Evolutionary conservation across 2,888 invertebrate species (phyloP), one percentile per base, ranked within the genome.

Genomic region (Calliopum simillimum): DNA sequence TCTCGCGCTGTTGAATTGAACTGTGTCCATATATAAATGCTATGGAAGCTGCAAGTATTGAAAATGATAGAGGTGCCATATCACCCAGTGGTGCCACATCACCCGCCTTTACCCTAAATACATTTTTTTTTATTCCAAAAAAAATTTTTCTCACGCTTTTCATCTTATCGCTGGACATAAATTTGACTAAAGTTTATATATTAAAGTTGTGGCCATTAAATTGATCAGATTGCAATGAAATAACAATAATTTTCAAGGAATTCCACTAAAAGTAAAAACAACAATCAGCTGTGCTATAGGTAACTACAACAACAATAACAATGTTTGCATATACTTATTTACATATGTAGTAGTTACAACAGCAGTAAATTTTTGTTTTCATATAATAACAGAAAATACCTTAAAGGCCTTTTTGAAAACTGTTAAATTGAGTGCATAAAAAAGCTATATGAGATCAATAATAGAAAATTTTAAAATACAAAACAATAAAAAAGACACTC

Each of bases 171-270:
- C 59, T 53, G 47, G 55, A 47, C 55, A 65, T 69, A 65, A 68
- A 65, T 68, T 65, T 33, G 59, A 43, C 46, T 55, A 44, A 43
- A 53, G 53, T 59, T 49, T 58, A 58, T 49, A 68, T 67, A 59
- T 46, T 49, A n/a, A 53, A 19, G 19, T 56, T 49, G 56, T 43
- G 68, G 47, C 58, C 68, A 53, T 44, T 43, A 62, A 62, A 66
- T 70, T 55, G 51, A 61, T 64, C 47, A 56, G 51, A 64, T 64
- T 64, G 53, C 59, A 68, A 68, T 55, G 61, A 71, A 61, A 71
- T 71, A 71, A 68, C 68, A 71, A 64, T 71, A 33, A 71, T 71
- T 71, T n/a, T 71, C 55, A 64, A 68, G 68, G 68, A 71, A 68
- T 68, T 68, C 68, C 71, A 68, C 61, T 68, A 71, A 68, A 47